Evolutionary conservation across 2,888 invertebrate genomes (phyloP).

Genomic region (Hoplodrina blanda): DNA sequence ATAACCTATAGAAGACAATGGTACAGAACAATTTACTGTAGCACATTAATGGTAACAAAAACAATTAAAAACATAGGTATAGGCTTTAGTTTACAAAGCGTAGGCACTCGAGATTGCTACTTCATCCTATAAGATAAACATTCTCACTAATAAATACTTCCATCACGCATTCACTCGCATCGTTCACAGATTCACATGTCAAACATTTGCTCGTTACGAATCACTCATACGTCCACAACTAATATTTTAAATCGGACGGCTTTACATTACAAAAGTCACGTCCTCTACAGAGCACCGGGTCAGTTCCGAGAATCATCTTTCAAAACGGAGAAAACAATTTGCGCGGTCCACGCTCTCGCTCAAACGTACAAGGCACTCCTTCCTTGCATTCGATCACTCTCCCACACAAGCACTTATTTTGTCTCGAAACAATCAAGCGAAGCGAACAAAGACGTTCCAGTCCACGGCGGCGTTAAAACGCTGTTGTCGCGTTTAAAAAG

Average conservation of each 20-base stretch:
- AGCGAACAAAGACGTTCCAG: conserved; percentile 77
- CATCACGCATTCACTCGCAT: conserved; percentile 80
- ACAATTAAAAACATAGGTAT: conserved; percentile 86
- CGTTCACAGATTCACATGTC: conserved; percentile 68
- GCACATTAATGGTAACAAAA: conserved; percentile 90
- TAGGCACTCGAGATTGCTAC: conserved; percentile 91
- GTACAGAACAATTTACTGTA: conserved; percentile 87
- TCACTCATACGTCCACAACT: conserved; percentile 73
- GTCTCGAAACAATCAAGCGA: conserved; percentile 76
- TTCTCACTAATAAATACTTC: conserved; percentile 90
- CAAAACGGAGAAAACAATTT: conserved; percentile 78
- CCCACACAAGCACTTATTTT: conserved; percentile 78
- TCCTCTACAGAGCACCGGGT: conserved; percentile 90
- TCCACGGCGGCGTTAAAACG: conserved; percentile 74
- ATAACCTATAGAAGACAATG: conserved; percentile 88
- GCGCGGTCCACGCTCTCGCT: conserved; percentile 77
- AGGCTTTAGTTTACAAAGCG: conserved; percentile 90
- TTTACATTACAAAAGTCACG: conserved; percentile 84
- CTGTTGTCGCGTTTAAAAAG: conserved; percentile 81
- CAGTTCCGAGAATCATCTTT: conserved; percentile 85
- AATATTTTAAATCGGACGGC: conserved; percentile 85
- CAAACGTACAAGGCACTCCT: conserved; percentile 75
- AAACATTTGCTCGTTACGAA: conserved; percentile 68
- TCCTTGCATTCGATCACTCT: conserved; percentile 81
- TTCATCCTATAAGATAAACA: conserved; percentile 86